Evolutionary conservation across 1,140 invertebrate genomes (phyloP), one percentile per base, ranked within the genome.

Genomic region (Aphaenogaster rudis): DNA sequence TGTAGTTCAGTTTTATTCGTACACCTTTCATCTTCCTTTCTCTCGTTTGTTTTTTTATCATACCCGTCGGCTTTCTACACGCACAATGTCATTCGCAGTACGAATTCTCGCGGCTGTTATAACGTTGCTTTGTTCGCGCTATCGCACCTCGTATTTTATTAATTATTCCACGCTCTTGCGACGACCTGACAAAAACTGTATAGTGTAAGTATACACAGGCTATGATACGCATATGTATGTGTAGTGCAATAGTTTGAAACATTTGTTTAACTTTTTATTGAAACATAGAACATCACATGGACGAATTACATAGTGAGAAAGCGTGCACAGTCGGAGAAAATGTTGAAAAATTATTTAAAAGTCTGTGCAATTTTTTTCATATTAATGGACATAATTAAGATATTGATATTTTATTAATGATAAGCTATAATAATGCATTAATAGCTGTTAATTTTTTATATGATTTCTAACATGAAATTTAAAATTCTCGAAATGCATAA

Each of bases 71-170:
- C 17, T 84, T 76, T 71, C 69, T 84, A 33, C 42, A 74, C 80
- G 80, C 69, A 76, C 80, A 76, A 84, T 84, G 69, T 74, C 36
- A 74, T 74, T 76, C 69, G 69, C 42, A 84, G 57, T 57, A 39
- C 54, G 80, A 84, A 76, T 63, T 52, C 21, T 72, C 66, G 50
- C 45, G 50, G 54, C 48, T 42, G 81, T 87, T 74, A 85, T 84
- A 87, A 66, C 50, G 48, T 85, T 87, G 81, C 74, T 84, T 84
- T 76, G 71, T 77, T 88, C 74, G 61, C 48, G 71, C 71, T 76
- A 88, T 86, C 59, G 59, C 54, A 13, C 64, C 42, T 50, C 57
- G 57, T 66, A 72, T 76, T 76, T 84, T 76, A 84, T 84, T 84
- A 84, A 84, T 84, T 84, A 84, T 84, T 84, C 39, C 54, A 45